phyloP scores from a whole-genome alignment of 2,888 invertebrate genomes.

The Pterobdella sp. region DNA sequence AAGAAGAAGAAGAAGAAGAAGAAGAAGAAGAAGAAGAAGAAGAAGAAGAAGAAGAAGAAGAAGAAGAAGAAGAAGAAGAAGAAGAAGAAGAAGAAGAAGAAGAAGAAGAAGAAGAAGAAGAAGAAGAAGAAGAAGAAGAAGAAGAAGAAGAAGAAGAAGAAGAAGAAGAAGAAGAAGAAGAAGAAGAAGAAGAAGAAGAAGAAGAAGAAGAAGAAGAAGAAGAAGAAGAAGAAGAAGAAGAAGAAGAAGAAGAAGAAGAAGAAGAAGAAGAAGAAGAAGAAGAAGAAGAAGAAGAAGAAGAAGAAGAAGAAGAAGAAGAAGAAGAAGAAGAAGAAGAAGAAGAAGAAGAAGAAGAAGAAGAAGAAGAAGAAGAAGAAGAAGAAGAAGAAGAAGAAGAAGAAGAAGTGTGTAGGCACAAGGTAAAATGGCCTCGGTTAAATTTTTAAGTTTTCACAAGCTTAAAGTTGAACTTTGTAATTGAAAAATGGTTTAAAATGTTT shows the following conservation, averaged over 20 bases:
- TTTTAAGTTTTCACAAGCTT: too few species aligned
- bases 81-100: background rate
- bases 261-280: background rate
- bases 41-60: background rate
- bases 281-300: background rate
- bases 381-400: background rate
- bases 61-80: background rate
- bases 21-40: background rate
- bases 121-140: background rate
- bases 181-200: background rate
- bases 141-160: background rate
- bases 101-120: background rate
- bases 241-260: background rate
- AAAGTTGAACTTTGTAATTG: too few species aligned
- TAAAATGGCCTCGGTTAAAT: background rate
- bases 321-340: background rate
- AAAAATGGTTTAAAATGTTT: too few species aligned
- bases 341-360: background rate
- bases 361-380: background rate
- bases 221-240: background rate
- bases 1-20: background rate
- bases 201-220: background rate
- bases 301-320: background rate
- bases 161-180: background rate
- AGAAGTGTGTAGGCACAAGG: background rate